A percentile compares a stretch with the other conserved stretches of the same genome.
Conservation (phyloP, 2,888 invertebrate species). For the Torymus tubicola region DNA sequence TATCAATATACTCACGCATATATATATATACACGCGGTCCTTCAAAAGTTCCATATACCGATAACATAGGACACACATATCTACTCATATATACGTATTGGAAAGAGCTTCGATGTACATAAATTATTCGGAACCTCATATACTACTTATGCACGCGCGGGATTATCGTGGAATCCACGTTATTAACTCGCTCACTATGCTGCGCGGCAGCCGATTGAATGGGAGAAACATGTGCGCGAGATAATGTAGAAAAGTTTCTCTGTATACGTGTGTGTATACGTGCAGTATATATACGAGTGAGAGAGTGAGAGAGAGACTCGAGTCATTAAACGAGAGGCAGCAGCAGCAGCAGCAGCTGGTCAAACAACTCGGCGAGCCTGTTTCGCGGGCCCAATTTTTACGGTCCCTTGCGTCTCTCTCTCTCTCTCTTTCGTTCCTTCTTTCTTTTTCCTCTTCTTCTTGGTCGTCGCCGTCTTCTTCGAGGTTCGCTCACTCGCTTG, state of each 20-base stretch:
- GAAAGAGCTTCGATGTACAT: too few relatives aligned
- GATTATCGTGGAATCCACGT: not conserved
- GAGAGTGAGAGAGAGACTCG: too few relatives aligned
- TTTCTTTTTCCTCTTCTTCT: slow-evolving; percentile 2
- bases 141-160: too few relatives aligned
- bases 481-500: not conserved
- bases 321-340: slow-evolving; percentile 34
- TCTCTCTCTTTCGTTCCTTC: not conserved
- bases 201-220: not conserved
- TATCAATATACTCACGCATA: too few relatives aligned
- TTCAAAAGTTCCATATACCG: too few relatives aligned
- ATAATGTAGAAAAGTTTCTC: too few relatives aligned
- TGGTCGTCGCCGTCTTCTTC: not conserved
- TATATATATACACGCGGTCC: too few relatives aligned
- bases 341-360: slow-evolving; percentile 63
- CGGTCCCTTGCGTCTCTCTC: not conserved
- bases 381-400: slow-evolving; percentile 58
- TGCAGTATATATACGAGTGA: too few relatives aligned
- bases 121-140: too few relatives aligned
- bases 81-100: too few relatives aligned
- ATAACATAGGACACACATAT: too few relatives aligned
- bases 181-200: not conserved
- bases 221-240: not conserved
- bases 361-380: slow-evolving; percentile 65
- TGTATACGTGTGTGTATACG: too few relatives aligned